These are phyloP conservation scores for Machaerirhynchus nigripectus DNA, from an alignment of 2,113 vertebrate genomes.

Conservation along the genomic window DNA sequence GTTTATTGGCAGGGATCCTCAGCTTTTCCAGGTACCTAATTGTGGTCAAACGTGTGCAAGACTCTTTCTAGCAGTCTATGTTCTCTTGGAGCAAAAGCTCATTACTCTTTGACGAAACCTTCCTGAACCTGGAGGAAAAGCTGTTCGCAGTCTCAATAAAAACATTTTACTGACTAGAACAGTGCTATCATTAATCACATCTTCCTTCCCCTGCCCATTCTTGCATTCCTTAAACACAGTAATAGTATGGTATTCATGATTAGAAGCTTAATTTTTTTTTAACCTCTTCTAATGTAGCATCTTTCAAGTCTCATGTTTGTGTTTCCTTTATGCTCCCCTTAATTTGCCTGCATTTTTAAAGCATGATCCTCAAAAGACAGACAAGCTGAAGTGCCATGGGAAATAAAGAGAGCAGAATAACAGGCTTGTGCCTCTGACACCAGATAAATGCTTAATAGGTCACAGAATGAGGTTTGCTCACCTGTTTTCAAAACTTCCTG, in stretches of 20 bases:
- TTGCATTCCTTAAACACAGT: neutral
- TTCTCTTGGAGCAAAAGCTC: neutral
- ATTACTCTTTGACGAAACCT: neutral
- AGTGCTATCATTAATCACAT: neutral
- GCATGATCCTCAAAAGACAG: neutral
- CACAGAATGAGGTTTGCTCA: neutral
- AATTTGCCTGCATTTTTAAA: neutral
- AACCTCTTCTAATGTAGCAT: neutral
- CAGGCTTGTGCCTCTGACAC: neutral
- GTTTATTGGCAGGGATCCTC: neutral
- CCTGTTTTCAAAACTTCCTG: neutral
- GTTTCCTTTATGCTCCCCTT: neutral
- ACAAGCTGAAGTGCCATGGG: neutral
- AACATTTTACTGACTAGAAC: neutral
- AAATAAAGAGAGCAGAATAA: neutral
- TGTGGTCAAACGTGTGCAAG: neutral
- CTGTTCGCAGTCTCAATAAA: neutral
- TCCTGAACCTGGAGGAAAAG: neutral
- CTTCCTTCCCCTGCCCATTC: neutral
- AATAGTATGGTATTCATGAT: neutral
- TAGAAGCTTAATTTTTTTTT: neutral
- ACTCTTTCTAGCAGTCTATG: neutral
- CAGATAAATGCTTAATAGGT: neutral
- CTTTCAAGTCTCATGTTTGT: neutral
- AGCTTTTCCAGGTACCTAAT: neutral